phyloP scores from a whole-genome alignment of 2,888 invertebrate genomes.

The Apamea anceps region DNA sequence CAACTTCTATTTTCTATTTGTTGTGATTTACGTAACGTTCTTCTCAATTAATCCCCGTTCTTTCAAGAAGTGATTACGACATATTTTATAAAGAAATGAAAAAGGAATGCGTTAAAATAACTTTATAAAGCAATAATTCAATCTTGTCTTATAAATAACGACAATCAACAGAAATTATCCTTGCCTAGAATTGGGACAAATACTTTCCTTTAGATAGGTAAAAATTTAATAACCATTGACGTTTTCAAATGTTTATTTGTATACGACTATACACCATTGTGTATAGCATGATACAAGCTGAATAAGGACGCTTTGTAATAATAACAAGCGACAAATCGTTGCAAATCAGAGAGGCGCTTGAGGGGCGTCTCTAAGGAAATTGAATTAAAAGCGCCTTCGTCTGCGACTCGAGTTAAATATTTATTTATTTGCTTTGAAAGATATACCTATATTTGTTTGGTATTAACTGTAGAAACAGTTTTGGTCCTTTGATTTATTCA shows the following conservation, averaged over 20 bases:
- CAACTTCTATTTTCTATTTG: neutral
- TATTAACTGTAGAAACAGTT: neutral
- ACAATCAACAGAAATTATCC: neutral
- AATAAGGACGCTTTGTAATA: conserved; percentile 33
- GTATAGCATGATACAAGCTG: conserved; percentile 6
- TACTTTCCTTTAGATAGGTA: neutral
- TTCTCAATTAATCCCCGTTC: neutral
- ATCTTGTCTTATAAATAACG: neutral
- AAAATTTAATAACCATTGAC: neutral
- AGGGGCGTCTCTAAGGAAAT: conserved; percentile 81
- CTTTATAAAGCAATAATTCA: neutral
- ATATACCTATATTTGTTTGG: conserved; percentile 18
- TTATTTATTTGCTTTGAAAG: conserved; percentile 53
- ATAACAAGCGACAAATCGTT: conserved; percentile 52
- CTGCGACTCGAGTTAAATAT: conserved; percentile 50
- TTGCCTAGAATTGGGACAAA: neutral
- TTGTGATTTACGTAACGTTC: neutral
- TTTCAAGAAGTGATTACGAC: neutral
- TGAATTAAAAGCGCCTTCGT: conserved; percentile 76
- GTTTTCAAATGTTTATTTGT: conserved; percentile 5
- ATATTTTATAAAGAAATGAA: neutral
- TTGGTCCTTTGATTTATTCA: neutral
- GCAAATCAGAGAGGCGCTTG: conserved; percentile 66
- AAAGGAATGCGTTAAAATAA: neutral
- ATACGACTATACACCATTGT: conserved; percentile 1